These are phyloP conservation scores for Chelidonichthys spinosus DNA, from an alignment of 2,797 vertebrate species.

Conservation along the genomic window DNA sequence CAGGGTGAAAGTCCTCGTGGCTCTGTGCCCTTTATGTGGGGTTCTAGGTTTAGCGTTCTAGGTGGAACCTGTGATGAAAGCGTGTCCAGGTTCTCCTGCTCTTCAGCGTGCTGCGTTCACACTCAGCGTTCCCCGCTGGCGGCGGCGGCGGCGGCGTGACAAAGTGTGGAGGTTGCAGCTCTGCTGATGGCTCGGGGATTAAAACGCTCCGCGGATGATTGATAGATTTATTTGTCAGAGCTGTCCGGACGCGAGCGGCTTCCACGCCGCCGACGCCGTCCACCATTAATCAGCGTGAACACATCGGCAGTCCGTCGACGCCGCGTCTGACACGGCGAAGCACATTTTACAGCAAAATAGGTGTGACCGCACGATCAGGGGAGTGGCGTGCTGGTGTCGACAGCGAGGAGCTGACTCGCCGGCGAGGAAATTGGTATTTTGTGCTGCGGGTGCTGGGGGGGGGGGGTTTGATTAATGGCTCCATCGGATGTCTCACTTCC, in stretches of 20 bases:
- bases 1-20: too few species aligned
- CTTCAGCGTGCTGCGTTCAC: conserved; percentile 69
- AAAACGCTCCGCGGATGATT: conserved; percentile 80
- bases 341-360: conserved; percentile 62
- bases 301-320: conserved; percentile 72
- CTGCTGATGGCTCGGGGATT: conserved; percentile 79
- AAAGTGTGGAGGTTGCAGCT: conserved; percentile 83
- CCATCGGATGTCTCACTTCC: conserved; percentile 35
- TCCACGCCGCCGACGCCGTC: conserved; percentile 66
- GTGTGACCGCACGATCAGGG: conserved; percentile 63
- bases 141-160: conserved; percentile 44
- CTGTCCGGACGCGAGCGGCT: conserved; percentile 74
- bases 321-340: conserved; percentile 72
- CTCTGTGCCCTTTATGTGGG: too few species aligned
- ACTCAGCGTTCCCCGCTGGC: too few species aligned
- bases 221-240: conserved; percentile 86
- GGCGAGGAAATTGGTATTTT: conserved; percentile 72
- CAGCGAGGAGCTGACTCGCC: conserved; percentile 42
- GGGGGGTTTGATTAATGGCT: conserved; percentile 77
- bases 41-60: too few species aligned
- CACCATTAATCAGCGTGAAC: conserved; percentile 86
- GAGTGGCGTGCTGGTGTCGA: conserved; percentile 24
- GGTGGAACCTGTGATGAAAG: too few species aligned
- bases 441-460: conserved; percentile 39
- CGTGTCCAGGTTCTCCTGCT: not conserved